Base-by-base conservation (phyloP, 2,113 vertebrate species). In the Engraulis encrasicolus region DNA sequence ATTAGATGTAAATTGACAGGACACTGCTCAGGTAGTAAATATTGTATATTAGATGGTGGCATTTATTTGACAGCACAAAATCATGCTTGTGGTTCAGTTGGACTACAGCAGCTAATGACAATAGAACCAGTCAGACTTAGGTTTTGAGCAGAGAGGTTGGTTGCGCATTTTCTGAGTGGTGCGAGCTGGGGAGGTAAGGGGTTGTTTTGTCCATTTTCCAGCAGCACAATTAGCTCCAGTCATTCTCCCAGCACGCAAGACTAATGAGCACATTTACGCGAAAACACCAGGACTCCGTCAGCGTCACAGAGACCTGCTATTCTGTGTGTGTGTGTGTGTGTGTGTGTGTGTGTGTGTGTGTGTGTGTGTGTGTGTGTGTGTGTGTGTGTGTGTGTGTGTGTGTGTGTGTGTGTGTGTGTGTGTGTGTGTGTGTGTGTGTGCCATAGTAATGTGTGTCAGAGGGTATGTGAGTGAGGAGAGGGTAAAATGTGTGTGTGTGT, bases 261-360 rank as follows among this genome's bases (percentile, higher is more conserved):
- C 66, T 74, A 74, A 74, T 74, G 66, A 74, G 66, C 66, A 74
- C 66, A 74, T 74, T 74, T 14, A 74, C 11, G 66, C 66, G 34
- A 74, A 74, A 74, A 74, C 27, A 31, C 66, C 17, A 27, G 66
- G 66, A 11, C 66, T 74, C 31, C 66, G 66, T 74, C 66, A 74
- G 66, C 34, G 66, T 74, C 27, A 74, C n/a, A 66, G 66, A 74
- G 66, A 74, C 66, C 66, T 74, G 66, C 66, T 74, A 74, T 74
- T 71, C 9, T 27, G 7, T 71, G 66, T 74, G 66, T 74, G 66
- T 74, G 66, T 5, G 12, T 74, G 27, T 74, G 27, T 87, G 34
- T 84, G 83, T 78, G 91, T 90, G 87, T 86, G 66, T 74, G 87
- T 90, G 81, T 88, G 66, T 83, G 74, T 40, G 50, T 38, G 54